Evolutionary conservation across 1,140 invertebrate genomes (phyloP), one percentile per base, ranked within the genome.

Genomic region (Trichoplusia ni): DNA sequence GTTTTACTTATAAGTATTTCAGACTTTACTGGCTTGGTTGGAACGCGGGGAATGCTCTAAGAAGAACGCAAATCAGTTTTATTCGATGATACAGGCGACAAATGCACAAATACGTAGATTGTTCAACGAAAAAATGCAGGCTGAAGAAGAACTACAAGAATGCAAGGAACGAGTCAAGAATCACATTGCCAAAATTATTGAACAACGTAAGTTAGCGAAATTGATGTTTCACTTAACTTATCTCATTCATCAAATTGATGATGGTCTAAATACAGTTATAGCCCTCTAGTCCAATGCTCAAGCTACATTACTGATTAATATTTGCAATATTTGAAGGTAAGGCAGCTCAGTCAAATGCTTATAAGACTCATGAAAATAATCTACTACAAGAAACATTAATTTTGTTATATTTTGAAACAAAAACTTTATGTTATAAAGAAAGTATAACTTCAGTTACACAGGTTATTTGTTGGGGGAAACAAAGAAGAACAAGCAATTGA

Each of bases 31-130:
- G 2, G 95, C 95, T 0, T 99, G 98, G 98, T 82, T 99, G 65
- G 97, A 98, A 78, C 93, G 97, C 27, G 98, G 98, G 4, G 97
- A 98, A 81, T 98, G 97, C 79, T 96, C 92, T 40, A 98, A 98
- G 86, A 93, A 95, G 44, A 98, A 97, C 86, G 93, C 96, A 2
- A 97, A 96, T 77, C 94, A 93, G 7, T 98, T 99, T 89, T 98
- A 98, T 82, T 96, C 96, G 1, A 97, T 99, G 96, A 96, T 99
- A 56, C 97, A 98, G 86, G 96, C 96, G 9, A 97, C 96, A 0
- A 98, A 98, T 90, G 95, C 96, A 1, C 97, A 98, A 69, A 95
- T 98, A 0, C 92, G 97, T 14, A 91, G 97, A 56, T 89, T 98
- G 1, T 92, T 97, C 16, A 94, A 91, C 54, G 97, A 99, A 81